Conservation (phyloP, 2,113 vertebrate genomes). For the Plecturocebus donacophilus region DNA sequence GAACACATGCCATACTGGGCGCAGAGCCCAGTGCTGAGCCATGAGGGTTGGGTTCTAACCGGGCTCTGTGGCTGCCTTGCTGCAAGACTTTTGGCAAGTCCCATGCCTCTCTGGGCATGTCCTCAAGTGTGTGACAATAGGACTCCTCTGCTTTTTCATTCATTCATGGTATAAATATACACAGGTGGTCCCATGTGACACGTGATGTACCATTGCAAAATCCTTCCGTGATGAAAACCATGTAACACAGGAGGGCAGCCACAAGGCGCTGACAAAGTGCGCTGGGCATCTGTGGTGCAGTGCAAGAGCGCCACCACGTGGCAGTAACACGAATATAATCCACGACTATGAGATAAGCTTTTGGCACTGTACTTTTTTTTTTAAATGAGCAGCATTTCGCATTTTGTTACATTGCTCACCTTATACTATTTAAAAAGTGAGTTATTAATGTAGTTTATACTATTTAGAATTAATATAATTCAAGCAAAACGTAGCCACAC, state of each 20-base stretch:
- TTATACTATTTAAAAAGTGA: neutral
- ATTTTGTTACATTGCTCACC: neutral
- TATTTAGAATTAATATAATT: neutral
- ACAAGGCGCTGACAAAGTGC: fast-evolving
- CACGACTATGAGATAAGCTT: neutral
- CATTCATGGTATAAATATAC: neutral
- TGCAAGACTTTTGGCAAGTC: neutral
- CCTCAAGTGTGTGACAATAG: fast-evolving
- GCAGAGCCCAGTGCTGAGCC: neutral
- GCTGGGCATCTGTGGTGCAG: neutral
- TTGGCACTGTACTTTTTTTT: neutral
- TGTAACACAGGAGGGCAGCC: neutral
- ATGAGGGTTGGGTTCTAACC: too few species aligned
- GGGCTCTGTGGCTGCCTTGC: neutral
- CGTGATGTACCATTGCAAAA: fast-evolving
- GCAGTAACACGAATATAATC: neutral
- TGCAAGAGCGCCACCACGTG: neutral
- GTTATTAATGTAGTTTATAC: neutral
- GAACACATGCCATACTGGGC: fast-evolving
- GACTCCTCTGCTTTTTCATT: neutral
- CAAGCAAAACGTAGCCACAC: neutral
- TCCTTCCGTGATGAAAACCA: neutral
- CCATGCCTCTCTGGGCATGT: neutral
- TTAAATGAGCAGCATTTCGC: neutral
- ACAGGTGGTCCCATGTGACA: neutral